These are phyloP conservation scores for Calephelis nemesis DNA, from an alignment of 1,140 invertebrate species.

Conservation along the genomic window DNA sequence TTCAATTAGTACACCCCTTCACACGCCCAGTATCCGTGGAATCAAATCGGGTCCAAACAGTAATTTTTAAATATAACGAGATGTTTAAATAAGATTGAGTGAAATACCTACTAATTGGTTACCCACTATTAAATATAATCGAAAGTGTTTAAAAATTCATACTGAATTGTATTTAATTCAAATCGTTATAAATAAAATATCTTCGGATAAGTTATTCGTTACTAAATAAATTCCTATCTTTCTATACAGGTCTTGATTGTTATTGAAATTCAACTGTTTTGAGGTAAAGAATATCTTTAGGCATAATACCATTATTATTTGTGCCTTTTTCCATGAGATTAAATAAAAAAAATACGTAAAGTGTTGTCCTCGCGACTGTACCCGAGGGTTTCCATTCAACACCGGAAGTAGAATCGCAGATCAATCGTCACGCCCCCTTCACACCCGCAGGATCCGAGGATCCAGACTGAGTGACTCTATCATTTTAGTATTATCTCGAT, in stretches of 20 bases:
- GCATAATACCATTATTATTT: constrained; percentile 23
- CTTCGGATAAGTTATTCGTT: no score
- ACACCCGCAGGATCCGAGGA: constrained; percentile 47
- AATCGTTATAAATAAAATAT: no score
- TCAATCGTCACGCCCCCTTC: constrained; percentile 54
- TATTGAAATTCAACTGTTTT: background rate
- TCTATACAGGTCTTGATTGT: background rate
- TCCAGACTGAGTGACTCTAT: constrained; percentile 45
- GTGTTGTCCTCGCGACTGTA: background rate
- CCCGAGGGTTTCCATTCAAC: constrained; percentile 56
- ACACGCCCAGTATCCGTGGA: no score
- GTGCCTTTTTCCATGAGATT: constrained; percentile 26
- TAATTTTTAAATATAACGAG: no score
- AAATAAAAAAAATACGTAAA: background rate
- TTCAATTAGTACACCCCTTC: no score
- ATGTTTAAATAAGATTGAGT: no score
- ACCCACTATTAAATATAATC: no score
- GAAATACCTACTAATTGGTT: no score
- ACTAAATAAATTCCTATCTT: no score
- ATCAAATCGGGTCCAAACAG: no score
- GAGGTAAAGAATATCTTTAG: background rate
- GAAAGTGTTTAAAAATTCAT: no score
- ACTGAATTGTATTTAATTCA: no score
- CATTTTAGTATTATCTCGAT: constrained; percentile 50
- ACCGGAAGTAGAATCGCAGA: constrained; percentile 57